Percentiles rank a stretch among this genome's conserved stretches.
These are phyloP conservation scores for Venustaconcha ellipsiformis DNA, from an alignment of 1,140 invertebrate genomes.

Conservation along the genomic window DNA sequence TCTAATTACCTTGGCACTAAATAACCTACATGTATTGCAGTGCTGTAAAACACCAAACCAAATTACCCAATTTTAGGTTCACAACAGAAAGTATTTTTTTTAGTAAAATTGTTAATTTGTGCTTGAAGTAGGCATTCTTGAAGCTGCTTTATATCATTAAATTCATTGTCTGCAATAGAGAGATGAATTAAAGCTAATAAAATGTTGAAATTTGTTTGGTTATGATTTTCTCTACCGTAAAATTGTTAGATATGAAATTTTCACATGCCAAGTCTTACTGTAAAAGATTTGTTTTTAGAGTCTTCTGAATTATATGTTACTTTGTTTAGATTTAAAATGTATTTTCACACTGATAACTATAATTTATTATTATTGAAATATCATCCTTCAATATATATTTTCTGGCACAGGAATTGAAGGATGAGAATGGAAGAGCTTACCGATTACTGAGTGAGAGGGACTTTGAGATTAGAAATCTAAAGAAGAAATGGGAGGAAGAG, in stretches of 20 bases:
- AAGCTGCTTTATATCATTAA: not conserved
- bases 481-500: constrained; percentile 64
- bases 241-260: not conserved
- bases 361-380: no score
- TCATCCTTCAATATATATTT: constrained; percentile 1
- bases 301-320: not conserved
- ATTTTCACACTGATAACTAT: no score
- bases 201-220: not conserved
- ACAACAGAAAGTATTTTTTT: no score
- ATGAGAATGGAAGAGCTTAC: constrained; percentile 68
- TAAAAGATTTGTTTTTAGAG: not conserved
- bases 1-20: no score
- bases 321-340: no score
- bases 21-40: no score
- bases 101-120: no score
- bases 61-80: no score
- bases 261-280: not conserved
- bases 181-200: not conserved
- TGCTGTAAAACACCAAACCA: no score
- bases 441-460: constrained; percentile 68
- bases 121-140: not conserved
- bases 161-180: not conserved
- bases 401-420: constrained; percentile 63
- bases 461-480: constrained; percentile 66
- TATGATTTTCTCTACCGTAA: not conserved